phyloP scores from a whole-genome alignment of 2,797 vertebrate species.

The Peromyscus eremicus region DNA sequence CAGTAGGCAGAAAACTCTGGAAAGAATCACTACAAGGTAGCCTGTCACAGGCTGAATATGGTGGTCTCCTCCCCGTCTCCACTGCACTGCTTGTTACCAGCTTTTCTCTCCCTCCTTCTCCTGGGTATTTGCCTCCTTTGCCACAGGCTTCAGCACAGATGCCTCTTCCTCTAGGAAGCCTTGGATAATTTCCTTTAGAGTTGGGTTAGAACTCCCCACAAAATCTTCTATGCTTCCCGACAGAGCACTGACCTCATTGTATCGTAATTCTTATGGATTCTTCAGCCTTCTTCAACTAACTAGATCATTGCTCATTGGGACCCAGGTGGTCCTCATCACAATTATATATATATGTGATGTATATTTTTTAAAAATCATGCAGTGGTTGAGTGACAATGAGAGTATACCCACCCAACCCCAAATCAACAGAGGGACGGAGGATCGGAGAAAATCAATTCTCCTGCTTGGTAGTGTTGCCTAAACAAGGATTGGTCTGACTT shows the following conservation, averaged over 20 bases:
- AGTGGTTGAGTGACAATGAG: not conserved
- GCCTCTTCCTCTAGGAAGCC: not conserved
- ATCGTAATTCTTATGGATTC: not conserved
- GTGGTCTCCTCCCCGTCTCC: not conserved
- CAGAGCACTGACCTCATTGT: not conserved
- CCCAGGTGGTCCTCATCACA: not conserved
- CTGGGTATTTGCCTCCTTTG: not conserved
- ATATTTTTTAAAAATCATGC: not conserved
- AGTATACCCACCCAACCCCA: not conserved
- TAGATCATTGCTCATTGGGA: not conserved
- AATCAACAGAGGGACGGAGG: not conserved
- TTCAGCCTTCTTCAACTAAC: not conserved
- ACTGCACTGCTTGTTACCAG: not conserved
- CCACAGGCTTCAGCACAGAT: not conserved
- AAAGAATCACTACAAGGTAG: not conserved
- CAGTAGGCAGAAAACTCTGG: not conserved
- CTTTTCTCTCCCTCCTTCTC: not conserved
- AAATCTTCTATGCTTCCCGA: not conserved
- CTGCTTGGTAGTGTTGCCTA: not conserved
- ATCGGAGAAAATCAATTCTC: not conserved
- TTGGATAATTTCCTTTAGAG: not conserved
- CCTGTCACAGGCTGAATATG: not conserved
- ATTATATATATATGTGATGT: not conserved
- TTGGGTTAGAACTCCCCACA: not conserved
- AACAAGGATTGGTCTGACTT: not conserved